Evolutionary conservation across 1,140 invertebrate species (phyloP), one percentile per base, ranked within the genome.

Genomic region (Drosophila repleta): DNA sequence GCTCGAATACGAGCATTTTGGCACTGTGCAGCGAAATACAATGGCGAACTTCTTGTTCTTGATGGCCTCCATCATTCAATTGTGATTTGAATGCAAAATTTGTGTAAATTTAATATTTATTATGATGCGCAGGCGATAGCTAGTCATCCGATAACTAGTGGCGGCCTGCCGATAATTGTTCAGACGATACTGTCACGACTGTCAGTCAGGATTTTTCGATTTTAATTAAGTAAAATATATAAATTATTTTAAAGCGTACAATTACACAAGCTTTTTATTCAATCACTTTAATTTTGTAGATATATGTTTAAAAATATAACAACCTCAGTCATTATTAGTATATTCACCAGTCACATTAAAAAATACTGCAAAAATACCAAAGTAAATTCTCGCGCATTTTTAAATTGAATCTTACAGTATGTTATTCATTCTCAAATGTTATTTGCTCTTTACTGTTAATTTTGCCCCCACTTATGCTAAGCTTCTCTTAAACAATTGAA

Each of bases 1-100:
- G 4, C 48, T 72, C 0, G 46, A n/a, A 18, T 72, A 67, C 8
- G 63, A n/a, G 48, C 69, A 72, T 4, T 67, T 72, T 1, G 53
- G 21, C 53, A 67, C 68, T 0, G 35, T 4, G 24, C 69, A 72
- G 1, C 63, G 63, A 17, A 72, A 72, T 10, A 72, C n/a, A 0
- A 72, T 26, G 0, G 62, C 24, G n/a, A 37, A 58, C 7, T 71
- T 64, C 8, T 32, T 56, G 0, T 58, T 43, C 15, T 37, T 56
- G 0, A 21, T 4, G 0, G 1, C 21, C 0, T 71, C 62, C 68
- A 71, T 71, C 15, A 18, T 46, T 43, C 4, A n/a, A 18, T 5
- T 4, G 15, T 18, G 18, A 43, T 21, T 49, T 4, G 8, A 46
- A 17, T 61, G 37, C 26, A 51, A 45, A 39, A 26, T 62, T 69